Conservation (phyloP, 1,140 invertebrate species). For the Brachionus paranguensis region DNA sequence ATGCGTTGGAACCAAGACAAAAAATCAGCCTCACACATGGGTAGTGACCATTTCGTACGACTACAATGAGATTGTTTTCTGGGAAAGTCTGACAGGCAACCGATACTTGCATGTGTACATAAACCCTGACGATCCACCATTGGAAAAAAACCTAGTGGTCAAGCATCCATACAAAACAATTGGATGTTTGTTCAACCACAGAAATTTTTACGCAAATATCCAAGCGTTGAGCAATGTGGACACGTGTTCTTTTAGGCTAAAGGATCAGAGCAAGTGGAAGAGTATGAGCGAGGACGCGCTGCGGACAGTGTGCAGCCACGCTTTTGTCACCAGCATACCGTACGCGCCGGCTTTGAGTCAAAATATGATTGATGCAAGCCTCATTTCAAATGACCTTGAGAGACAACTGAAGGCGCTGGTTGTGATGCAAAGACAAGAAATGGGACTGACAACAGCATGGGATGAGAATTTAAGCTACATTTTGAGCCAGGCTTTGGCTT, state of each 20-base stretch:
- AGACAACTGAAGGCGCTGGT: conserved; percentile 46
- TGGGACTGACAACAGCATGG: conserved; percentile 52
- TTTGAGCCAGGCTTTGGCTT: conserved; percentile 52
- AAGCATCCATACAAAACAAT: conserved; percentile 54
- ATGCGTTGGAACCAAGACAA: conserved; percentile 47
- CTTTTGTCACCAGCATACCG: conserved; percentile 45
- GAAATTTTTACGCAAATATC: conserved; percentile 55
- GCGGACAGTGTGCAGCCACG: conserved; percentile 48
- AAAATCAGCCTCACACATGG: conserved; percentile 43
- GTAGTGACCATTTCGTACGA: conserved; percentile 43
- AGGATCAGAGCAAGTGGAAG: conserved; percentile 54
- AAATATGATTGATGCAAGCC: conserved; percentile 43
- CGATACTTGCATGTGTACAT: conserved; percentile 51
- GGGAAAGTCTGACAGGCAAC: conserved; percentile 54
- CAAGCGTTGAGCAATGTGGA: conserved; percentile 53
- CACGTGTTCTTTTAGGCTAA: conserved; percentile 52
- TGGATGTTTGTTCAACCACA: conserved; percentile 56
- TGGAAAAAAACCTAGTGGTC: conserved; percentile 46
- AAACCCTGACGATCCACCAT: conserved; percentile 50
- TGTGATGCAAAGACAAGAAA: conserved; percentile 45
- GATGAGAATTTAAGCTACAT: conserved; percentile 54
- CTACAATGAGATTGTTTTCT: conserved; percentile 48
- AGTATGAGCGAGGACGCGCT: conserved; percentile 54
- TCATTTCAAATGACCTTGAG: conserved; percentile 53
- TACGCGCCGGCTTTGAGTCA: conserved; percentile 48